phyloP scores from a whole-genome alignment of 2,888 invertebrate genomes.

The Meliscaeva auricollis region DNA sequence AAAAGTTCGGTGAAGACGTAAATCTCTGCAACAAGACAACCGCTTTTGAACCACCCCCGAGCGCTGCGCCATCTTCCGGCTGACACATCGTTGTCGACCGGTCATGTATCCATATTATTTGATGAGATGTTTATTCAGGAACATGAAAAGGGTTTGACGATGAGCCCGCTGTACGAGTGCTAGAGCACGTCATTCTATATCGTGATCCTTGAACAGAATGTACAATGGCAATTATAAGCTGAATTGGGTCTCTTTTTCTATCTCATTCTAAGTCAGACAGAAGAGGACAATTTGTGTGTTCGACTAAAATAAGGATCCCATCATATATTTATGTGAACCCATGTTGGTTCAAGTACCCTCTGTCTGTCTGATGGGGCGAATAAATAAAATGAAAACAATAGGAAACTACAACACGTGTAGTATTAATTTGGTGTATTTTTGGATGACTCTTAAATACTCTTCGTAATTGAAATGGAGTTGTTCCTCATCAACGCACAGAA shows the following conservation, averaged over 20 bases:
- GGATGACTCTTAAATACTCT: too few relatives aligned
- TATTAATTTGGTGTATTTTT: too few relatives aligned
- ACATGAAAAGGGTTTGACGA: constrained; percentile 70
- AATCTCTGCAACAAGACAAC: constrained; percentile 63
- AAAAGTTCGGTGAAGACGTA: constrained; percentile 58
- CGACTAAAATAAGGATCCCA: too few relatives aligned
- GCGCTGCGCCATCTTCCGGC: not conserved
- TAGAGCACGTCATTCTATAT: constrained; percentile 9
- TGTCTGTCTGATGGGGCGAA: too few relatives aligned
- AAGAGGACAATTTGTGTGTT: constrained; percentile 30
- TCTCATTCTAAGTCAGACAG: constrained; percentile 17
- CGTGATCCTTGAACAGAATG: constrained; percentile 31
- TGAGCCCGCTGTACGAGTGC: constrained; percentile 8
- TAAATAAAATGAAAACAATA: too few relatives aligned
- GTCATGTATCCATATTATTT: constrained; percentile 24
- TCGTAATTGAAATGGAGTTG: too few relatives aligned
- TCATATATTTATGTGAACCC: too few relatives aligned
- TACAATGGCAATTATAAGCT: constrained; percentile 44
- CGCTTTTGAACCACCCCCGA: constrained; percentile 8
- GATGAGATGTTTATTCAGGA: constrained; percentile 54
- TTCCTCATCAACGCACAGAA: constrained; percentile 3
- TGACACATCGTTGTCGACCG: not conserved
- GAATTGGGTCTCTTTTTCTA: not conserved
- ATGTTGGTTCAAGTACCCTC: too few relatives aligned
- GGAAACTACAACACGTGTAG: too few relatives aligned